phyloP scores from a whole-genome alignment of 2,797 vertebrate species.

The Aratinga solstitialis region DNA sequence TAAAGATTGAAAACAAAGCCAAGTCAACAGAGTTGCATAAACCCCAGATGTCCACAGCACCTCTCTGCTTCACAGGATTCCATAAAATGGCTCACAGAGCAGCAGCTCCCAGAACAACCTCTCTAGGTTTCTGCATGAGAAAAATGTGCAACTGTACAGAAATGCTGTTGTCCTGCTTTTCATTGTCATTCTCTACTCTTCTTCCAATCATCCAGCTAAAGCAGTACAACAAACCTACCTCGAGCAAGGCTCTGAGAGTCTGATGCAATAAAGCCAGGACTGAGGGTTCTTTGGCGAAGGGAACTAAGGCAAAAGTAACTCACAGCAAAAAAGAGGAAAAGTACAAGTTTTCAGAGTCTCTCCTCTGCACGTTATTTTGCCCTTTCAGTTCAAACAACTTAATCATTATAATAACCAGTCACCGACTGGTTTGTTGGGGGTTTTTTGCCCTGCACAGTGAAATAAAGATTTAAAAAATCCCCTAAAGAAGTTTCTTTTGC shows the following conservation, averaged over 20 bases:
- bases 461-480: background rate
- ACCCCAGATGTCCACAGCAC: background rate
- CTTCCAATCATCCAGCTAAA: background rate
- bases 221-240: background rate
- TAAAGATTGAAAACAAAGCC: background rate
- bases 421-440: rapidly evolving
- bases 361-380: background rate
- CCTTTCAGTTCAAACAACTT: background rate
- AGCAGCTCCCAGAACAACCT: background rate
- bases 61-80: background rate
- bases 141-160: background rate
- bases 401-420: background rate
- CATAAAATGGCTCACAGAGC: background rate
- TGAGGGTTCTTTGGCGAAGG: background rate
- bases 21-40: background rate
- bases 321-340: background rate
- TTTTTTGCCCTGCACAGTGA: background rate
- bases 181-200: background rate
- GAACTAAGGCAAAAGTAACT: background rate
- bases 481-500: background rate
- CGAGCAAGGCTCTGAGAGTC: background rate
- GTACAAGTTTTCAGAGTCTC: background rate
- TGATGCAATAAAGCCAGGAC: background rate
- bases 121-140: background rate
- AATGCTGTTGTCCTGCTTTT: background rate